These are phyloP conservation scores for Rhegmatorhina hoffmannsi DNA, from an alignment of 2,113 vertebrate genomes.

Conservation along the genomic window DNA sequence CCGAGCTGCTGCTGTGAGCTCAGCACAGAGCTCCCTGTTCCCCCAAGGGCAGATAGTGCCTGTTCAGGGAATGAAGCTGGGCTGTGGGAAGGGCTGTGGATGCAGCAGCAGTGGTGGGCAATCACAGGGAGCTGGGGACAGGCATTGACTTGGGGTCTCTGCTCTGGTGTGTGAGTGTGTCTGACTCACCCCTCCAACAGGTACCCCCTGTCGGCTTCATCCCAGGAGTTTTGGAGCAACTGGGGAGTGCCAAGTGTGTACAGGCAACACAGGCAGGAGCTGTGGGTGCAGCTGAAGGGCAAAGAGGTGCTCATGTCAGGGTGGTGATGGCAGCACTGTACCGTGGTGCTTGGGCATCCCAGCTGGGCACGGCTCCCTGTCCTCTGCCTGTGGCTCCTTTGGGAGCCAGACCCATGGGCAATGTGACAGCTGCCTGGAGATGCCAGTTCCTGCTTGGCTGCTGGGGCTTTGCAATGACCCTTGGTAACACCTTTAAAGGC, in stretches of 20 bases:
- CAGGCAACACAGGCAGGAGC: accelerated
- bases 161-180: accelerated
- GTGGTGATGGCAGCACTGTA: accelerated
- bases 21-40: not conserved
- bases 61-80: accelerated
- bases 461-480: accelerated
- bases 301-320: accelerated
- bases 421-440: accelerated
- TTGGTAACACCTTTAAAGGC: accelerated
- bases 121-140: not conserved
- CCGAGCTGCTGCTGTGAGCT: not conserved
- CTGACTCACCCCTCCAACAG: not conserved
- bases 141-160: not conserved
- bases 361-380: accelerated
- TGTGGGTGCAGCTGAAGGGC: not conserved
- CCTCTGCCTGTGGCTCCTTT: not conserved
- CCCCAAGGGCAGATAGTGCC: accelerated
- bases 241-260: accelerated
- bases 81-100: not conserved
- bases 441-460: accelerated
- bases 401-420: accelerated
- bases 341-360: accelerated
- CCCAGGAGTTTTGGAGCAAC: not conserved
- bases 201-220: not conserved
- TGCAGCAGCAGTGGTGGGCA: not conserved